phyloP scores from a whole-genome alignment of 2,113 vertebrate genomes.

The Nothobranchius kuhntae region DNA sequence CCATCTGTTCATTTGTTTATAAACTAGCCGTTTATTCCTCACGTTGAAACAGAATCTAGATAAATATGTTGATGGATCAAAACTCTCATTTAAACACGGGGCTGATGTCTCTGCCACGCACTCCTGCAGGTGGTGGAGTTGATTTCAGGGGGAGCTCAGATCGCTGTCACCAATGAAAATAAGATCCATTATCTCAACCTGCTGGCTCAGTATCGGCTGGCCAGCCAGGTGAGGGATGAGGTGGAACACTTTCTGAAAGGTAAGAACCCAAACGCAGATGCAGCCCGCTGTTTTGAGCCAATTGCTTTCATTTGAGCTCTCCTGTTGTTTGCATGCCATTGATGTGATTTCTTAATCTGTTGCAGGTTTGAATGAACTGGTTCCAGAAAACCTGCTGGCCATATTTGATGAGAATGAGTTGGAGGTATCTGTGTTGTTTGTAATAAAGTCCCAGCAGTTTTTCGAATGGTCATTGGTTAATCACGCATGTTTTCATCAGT shows the following conservation, averaged over 20 bases:
- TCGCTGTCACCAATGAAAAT: slow-evolving; percentile 94
- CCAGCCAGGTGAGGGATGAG: slow-evolving; percentile 95
- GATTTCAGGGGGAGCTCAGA: slow-evolving; percentile 91
- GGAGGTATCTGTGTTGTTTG: slow-evolving; percentile 82
- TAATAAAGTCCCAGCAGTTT: slow-evolving; percentile 6
- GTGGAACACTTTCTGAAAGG: slow-evolving; percentile 99
- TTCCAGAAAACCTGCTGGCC: slow-evolving; percentile 96
- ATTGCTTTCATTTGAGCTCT: slow-evolving; percentile 6
- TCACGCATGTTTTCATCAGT: slow-evolving; percentile 69
- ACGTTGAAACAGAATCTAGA: background rate
- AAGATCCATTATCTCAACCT: slow-evolving; percentile 97
- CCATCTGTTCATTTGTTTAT: too few relatives aligned
- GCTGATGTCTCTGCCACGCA: slow-evolving; percentile 4
- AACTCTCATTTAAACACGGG: background rate
- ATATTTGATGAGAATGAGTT: slow-evolving; percentile 99
- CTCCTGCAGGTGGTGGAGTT: slow-evolving; percentile 88
- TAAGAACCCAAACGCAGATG: slow-evolving; percentile 57
- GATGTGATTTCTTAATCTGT: slow-evolving; percentile 51
- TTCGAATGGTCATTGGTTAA: background rate
- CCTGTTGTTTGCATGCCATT: slow-evolving; percentile 14
- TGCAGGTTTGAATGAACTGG: slow-evolving; percentile 93
- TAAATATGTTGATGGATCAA: background rate
- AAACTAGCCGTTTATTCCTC: background rate
- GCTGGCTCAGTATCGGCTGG: slow-evolving; percentile 92
- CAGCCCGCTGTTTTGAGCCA: background rate